Evolutionary conservation across 2,888 invertebrate species (phyloP).

Genomic region (Torymus tubicola): DNA sequence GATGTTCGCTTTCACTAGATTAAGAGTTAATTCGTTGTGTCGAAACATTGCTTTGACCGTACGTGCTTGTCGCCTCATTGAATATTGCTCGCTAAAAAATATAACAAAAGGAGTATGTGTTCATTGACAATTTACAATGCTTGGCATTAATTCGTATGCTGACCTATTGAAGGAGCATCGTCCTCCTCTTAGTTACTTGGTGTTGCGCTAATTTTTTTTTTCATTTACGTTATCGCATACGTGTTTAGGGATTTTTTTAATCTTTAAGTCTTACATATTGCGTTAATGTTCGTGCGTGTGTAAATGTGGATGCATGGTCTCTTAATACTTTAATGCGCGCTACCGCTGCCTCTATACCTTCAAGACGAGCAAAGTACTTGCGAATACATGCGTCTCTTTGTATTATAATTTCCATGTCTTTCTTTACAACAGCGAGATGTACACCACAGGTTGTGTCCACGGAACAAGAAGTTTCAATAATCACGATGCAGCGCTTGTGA

Average conservation of each 20-base stretch:
- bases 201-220: constrained; percentile 42
- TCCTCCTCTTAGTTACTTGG: constrained; percentile 15
- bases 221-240: constrained; percentile 35
- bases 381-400: not conserved
- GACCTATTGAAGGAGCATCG: constrained; percentile 1
- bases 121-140: constrained; percentile 39
- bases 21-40: constrained; percentile 74
- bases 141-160: constrained; percentile 26
- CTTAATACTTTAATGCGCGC: constrained; percentile 2
- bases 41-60: constrained; percentile 75
- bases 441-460: too few relatives aligned
- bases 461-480: too few relatives aligned
- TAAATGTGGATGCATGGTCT: constrained; percentile 45
- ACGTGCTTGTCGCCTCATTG: constrained; percentile 62
- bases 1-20: constrained; percentile 66
- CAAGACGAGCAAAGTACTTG: not conserved
- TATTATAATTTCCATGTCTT: not conserved
- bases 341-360: constrained; percentile 1
- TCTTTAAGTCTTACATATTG: constrained; percentile 48
- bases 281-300: constrained; percentile 44
- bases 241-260: constrained; percentile 14
- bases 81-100: constrained; percentile 70
- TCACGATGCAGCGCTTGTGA: too few relatives aligned
- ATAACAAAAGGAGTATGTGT: constrained; percentile 62
- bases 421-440: too few relatives aligned